Conservation (phyloP, 2,888 invertebrate species). For the Nudaria mundana region DNA sequence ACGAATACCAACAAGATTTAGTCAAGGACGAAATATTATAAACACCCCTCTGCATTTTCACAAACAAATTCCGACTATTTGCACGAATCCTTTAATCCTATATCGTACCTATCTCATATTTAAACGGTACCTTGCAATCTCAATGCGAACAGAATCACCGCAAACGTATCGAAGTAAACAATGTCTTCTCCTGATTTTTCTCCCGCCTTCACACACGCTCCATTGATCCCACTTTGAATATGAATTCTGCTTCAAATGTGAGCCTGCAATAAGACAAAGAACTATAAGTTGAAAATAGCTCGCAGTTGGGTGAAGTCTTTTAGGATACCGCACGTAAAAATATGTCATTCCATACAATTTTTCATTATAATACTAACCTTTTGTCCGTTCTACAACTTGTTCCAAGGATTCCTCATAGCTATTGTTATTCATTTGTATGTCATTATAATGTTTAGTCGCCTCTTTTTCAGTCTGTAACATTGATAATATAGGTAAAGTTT, state of each 20-base stretch:
- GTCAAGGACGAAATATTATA: too few relatives aligned
- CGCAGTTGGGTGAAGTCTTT: neutral
- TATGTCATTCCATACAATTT: too few relatives aligned
- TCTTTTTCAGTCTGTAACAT: conserved; percentile 45
- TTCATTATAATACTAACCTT: conserved; percentile 18
- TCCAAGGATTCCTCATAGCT: conserved; percentile 15
- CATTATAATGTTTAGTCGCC: conserved; percentile 29
- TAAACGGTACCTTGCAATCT: conserved; percentile 56
- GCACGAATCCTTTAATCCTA: too few relatives aligned
- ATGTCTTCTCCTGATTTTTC: conserved; percentile 57
- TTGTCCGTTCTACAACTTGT: conserved; percentile 11
- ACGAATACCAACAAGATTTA: too few relatives aligned
- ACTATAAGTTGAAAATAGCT: neutral
- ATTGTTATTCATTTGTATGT: conserved; percentile 24
- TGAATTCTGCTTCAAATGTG: conserved; percentile 36
- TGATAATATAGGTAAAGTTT: conserved; percentile 30
- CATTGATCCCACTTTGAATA: conserved; percentile 64
- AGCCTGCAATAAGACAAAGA: conserved; percentile 36
- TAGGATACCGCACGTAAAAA: neutral
- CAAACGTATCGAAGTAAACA: conserved; percentile 57
- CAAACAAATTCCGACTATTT: too few relatives aligned
- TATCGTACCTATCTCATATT: conserved; percentile 17
- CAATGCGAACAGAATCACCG: conserved; percentile 60
- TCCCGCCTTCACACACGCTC: conserved; percentile 57
- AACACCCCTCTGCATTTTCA: too few relatives aligned